Base-by-base conservation (phyloP, 2,888 invertebrate genomes). In the Phanerotoma sp. region DNA sequence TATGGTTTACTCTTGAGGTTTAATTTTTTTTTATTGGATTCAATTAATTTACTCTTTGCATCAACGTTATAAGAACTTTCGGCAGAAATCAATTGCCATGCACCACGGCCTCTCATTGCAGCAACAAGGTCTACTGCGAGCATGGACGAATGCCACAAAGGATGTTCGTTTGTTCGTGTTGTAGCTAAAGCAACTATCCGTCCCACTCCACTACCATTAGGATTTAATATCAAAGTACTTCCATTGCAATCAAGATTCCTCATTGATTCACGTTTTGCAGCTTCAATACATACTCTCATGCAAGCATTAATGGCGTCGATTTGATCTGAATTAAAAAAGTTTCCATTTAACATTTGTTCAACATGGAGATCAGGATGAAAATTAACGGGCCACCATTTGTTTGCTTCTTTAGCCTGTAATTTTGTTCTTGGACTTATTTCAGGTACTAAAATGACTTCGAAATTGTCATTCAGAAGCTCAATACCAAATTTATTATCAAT, bases 51-150 rank as follows among this genome's bases (percentile, higher is more conserved):
- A n/a, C n/a, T n/a, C n/a, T n/a, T n/a, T n/a, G n/a, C n/a, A n/a
- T n/a, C n/a, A n/a, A n/a, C n/a, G n/a, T 13, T 13, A 6, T 15
- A 4, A 16, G 11, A 28, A 11, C 2, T 16, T 0, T 32, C 38
- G 9, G 47, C 13, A 4, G 10, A 9, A 18, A 53, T 28, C 5
- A 71, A 56, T 18, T 74, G 60, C 86, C 86, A 91, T 1, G 84
- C 86, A 1, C 93, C 93, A 1, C 91, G 91, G 40, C 86, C 85
- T 78, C 95, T 95, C 5, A 86, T 84, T 67, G 81, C 83, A 0
- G 96, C 93, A 3, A 96, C 91, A 64, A 88, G 82, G 76, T 96
- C 95, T 51, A 96, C 82, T 9, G 88, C 89, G 30, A 92, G 78
- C 91, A 96, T 94, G 0, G 86, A 80, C 4, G 92, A 86, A 79